Evolutionary conservation across 2,888 invertebrate genomes (phyloP), one percentile per base, ranked within the genome.

Genomic region (Perizoma affinitatum): DNA sequence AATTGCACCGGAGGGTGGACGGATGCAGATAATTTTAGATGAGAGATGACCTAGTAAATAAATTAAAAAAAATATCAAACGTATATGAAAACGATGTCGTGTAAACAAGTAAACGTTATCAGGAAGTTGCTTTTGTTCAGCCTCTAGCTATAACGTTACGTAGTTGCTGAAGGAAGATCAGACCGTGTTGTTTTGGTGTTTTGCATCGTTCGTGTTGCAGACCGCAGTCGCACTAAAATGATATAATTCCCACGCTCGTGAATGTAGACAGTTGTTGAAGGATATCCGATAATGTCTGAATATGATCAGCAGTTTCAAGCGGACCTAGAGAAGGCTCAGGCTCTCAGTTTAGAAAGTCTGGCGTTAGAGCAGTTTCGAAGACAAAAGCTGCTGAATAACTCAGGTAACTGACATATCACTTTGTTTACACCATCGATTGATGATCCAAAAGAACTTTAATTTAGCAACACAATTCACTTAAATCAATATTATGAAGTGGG

Each of bases 321-420:
- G 67, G 97, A 98, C 81, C 89, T 97, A 83, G 97, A 97, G 86
- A 95, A 96, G 84, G 97, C 97, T 1, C 96, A 96, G 82, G 97
- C 97, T 54, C 90, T 97, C 50, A 97, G 97, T 88, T 91, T 97
- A 79, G 97, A 97, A 90, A 96, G 96, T 77, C 93, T 97, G 70
- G 97, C 97, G 44, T 89, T 97, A 69, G 97, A 97, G 79, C 95
- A 96, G 80, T 97, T 96, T 84, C 93, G 95, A 72, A 94, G 96
- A 67, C 95, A 95, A 84, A 96, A 95, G 84, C 91, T 93, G 68
- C 90, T 94, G 64, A 80, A 84, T 65, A 80, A 69, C 72, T 57
- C 89, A 87, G 92, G 93, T 91, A 87, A 86, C 72, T 87, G 83
- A 86, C 84, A 82, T 88, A 82, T 4, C 10, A 82, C 75, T 76